These are phyloP conservation scores for Exephanes ischioxanthus DNA, from an alignment of 2,888 invertebrate species.

Conservation along the genomic window DNA sequence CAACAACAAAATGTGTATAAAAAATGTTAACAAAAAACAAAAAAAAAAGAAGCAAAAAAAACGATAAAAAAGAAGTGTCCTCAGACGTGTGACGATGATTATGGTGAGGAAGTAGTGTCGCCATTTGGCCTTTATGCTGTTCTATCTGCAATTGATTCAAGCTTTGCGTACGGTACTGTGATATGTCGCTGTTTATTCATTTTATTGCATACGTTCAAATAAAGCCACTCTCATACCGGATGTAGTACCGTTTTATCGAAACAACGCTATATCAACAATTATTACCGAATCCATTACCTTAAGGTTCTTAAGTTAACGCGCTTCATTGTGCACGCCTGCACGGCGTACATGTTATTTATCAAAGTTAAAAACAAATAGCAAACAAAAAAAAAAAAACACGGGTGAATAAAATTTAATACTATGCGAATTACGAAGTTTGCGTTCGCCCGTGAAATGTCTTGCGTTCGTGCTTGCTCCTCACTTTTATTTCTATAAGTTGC, in stretches of 20 bases:
- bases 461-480: background rate
- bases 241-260: constrained; percentile 70
- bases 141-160: constrained; percentile 82
- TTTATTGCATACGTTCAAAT: constrained; percentile 76
- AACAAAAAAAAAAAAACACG: constrained; percentile 44
- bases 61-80: constrained; percentile 57
- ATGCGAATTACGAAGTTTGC: constrained; percentile 10
- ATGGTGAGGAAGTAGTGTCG: constrained; percentile 75
- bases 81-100: constrained; percentile 58
- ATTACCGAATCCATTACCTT: constrained; percentile 38
- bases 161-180: constrained; percentile 83
- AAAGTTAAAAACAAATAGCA: constrained; percentile 14
- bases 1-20: constrained; percentile 59
- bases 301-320: constrained; percentile 37
- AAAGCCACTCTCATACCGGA: constrained; percentile 74
- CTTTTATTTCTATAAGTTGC: background rate
- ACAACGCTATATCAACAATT: constrained; percentile 47
- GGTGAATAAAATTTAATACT: constrained; percentile 44
- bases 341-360: constrained; percentile 19
- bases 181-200: constrained; percentile 81
- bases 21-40: constrained; percentile 66
- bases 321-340: constrained; percentile 31
- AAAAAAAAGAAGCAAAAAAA: constrained; percentile 54
- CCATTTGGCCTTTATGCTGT: constrained; percentile 82
- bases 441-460: background rate